phyloP scores from a whole-genome alignment of 2,113 vertebrate genomes.

The Lonchura striata region DNA sequence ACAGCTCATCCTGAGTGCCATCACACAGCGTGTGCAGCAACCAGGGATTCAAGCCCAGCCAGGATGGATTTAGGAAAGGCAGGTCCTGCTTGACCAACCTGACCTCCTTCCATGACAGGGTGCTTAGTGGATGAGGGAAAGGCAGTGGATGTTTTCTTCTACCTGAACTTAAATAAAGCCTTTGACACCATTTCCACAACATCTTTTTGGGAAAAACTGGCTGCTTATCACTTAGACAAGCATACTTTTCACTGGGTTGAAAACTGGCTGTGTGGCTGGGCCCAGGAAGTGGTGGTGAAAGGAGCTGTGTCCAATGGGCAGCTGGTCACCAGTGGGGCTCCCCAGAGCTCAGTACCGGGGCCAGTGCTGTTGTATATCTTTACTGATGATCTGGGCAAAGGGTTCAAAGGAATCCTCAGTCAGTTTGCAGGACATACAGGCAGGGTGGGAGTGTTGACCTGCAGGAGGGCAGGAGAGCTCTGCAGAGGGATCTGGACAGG shows the following conservation, averaged over 20 bases:
- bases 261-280: background rate
- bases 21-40: background rate
- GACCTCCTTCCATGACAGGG: background rate
- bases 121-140: background rate
- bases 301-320: background rate
- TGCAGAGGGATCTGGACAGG: background rate
- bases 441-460: background rate
- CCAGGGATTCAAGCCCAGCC: background rate
- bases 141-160: background rate
- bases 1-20: background rate
- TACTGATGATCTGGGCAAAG: background rate
- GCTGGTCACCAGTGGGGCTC: accelerated
- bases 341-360: background rate
- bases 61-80: background rate
- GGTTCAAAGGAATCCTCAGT: background rate
- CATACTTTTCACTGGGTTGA: background rate
- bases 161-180: background rate
- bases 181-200: background rate
- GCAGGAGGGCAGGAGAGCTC: background rate
- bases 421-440: accelerated
- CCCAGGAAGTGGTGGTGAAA: background rate
- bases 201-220: background rate
- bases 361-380: background rate
- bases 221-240: background rate
- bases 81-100: background rate